phyloP scores from a whole-genome alignment of 2,888 invertebrate genomes.

The Diplolepis rosae region DNA sequence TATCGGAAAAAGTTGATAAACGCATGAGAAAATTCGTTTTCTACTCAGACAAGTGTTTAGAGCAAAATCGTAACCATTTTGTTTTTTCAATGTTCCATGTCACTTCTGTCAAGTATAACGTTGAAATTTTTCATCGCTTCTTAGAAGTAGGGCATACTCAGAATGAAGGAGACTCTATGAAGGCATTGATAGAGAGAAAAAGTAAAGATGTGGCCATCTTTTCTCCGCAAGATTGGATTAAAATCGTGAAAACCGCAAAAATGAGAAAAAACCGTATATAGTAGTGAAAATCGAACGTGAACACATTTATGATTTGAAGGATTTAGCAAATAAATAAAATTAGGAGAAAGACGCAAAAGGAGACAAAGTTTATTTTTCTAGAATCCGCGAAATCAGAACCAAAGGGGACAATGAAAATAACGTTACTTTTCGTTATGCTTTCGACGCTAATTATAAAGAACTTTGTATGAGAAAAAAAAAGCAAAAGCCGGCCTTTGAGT shows the following conservation, averaged over 20 bases:
- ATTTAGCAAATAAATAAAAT: constrained; percentile 34
- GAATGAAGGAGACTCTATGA: constrained; percentile 56
- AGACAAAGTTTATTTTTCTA: constrained; percentile 34
- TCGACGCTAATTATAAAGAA: too few relatives aligned
- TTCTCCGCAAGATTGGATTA: constrained; percentile 35
- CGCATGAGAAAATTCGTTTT: constrained; percentile 52
- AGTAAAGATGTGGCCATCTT: constrained; percentile 42
- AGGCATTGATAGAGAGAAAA: constrained; percentile 50
- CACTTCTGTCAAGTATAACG: constrained; percentile 45
- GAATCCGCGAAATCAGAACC: too few relatives aligned
- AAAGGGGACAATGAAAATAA: too few relatives aligned
- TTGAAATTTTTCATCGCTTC: constrained; percentile 54
- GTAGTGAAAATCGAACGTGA: constrained; percentile 33
- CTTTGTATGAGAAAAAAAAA: too few relatives aligned
- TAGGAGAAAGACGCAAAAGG: constrained; percentile 36
- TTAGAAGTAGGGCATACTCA: constrained; percentile 57
- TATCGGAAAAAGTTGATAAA: constrained; percentile 35
- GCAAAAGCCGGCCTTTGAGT: too few relatives aligned
- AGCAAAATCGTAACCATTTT: constrained; percentile 56
- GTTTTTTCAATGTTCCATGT: constrained; percentile 53
- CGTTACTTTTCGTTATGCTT: too few relatives aligned
- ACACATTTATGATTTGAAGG: constrained; percentile 40
- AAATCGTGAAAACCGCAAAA: constrained; percentile 38
- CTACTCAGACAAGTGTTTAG: constrained; percentile 56
- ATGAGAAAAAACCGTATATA: constrained; percentile 19